Percentiles rank a stretch among this genome's conserved stretches.
These are phyloP conservation scores for Vimba vimba DNA, from an alignment of 2,113 vertebrate genomes.

Conservation along the genomic window DNA sequence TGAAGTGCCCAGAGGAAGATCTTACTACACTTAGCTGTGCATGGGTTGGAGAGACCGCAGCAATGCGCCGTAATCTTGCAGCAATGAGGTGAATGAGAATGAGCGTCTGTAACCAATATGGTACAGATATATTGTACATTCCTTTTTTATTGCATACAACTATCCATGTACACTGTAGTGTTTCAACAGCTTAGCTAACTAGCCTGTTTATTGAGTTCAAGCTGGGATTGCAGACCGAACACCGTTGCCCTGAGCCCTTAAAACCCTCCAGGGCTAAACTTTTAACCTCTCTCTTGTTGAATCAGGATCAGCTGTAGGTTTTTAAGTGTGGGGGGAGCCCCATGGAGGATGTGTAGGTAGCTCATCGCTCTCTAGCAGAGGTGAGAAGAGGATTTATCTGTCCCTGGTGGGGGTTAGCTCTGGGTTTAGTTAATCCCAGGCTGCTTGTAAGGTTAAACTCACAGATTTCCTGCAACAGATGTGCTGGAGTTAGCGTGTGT, in stretches of 20 bases:
- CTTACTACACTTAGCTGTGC: too few species aligned
- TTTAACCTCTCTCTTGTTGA: constrained; percentile 76
- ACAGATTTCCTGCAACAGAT: constrained; percentile 88
- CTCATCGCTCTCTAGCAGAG: constrained; percentile 65
- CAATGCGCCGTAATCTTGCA: too few species aligned
- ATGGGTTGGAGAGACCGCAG: too few species aligned
- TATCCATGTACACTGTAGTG: background rate
- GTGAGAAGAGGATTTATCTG: constrained; percentile 88
- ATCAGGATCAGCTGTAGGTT: constrained; percentile 52
- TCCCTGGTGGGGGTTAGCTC: constrained; percentile 74
- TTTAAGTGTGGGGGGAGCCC: constrained; percentile 11
- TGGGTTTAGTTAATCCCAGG: constrained; percentile 66
- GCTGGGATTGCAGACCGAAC: constrained; percentile 26
- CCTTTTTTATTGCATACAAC: constrained; percentile 29
- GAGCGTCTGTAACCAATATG: background rate
- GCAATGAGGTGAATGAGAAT: too few species aligned
- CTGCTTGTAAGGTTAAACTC: constrained; percentile 90
- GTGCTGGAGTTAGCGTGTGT: constrained; percentile 81
- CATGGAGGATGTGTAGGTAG: constrained; percentile 40
- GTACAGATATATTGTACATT: background rate
- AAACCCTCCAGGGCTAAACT: constrained; percentile 66
- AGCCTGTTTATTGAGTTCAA: constrained; percentile 27
- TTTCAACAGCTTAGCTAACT: constrained; percentile 16
- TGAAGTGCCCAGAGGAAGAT: too few species aligned
- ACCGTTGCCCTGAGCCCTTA: constrained; percentile 35